Percentiles rank a stretch among this genome's conserved stretches.
These are phyloP conservation scores for Penaeus monodon DNA, from an alignment of 2,888 invertebrate species.

Conservation along the genomic window DNA sequence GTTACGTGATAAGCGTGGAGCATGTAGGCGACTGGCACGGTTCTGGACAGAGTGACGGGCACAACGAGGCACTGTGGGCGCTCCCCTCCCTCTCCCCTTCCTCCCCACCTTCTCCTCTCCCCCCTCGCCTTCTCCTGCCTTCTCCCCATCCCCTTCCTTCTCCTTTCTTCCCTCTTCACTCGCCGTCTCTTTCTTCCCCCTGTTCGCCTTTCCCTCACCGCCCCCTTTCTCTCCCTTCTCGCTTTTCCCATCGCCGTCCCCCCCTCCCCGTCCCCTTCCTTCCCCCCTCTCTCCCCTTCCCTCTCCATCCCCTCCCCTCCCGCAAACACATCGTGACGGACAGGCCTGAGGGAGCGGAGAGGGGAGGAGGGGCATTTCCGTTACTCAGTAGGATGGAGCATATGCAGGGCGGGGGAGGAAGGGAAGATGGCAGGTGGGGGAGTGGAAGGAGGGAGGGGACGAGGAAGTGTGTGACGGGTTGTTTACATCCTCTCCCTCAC, in stretches of 20 bases:
- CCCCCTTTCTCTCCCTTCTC: neutral
- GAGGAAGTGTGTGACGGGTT: constrained; percentile 1
- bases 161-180: neutral
- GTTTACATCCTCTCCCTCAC: no score
- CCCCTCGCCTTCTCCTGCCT: neutral
- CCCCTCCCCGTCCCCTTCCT: neutral
- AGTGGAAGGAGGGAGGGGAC: neutral
- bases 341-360: neutral
- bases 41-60: no score
- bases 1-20: no score
- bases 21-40: no score
- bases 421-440: constrained; percentile 18
- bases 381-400: constrained; percentile 1
- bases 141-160: neutral
- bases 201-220: neutral
- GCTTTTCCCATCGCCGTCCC: neutral
- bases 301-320: neutral
- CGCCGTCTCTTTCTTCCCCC: neutral
- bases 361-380: neutral
- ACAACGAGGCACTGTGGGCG: no score
- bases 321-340: constrained; percentile 6
- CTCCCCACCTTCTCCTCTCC: neutral
- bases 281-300: neutral
- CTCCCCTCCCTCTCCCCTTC: neutral
- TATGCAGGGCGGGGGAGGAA: neutral